Conservation (phyloP, 2,113 vertebrate species). For the Cathartes aura region DNA sequence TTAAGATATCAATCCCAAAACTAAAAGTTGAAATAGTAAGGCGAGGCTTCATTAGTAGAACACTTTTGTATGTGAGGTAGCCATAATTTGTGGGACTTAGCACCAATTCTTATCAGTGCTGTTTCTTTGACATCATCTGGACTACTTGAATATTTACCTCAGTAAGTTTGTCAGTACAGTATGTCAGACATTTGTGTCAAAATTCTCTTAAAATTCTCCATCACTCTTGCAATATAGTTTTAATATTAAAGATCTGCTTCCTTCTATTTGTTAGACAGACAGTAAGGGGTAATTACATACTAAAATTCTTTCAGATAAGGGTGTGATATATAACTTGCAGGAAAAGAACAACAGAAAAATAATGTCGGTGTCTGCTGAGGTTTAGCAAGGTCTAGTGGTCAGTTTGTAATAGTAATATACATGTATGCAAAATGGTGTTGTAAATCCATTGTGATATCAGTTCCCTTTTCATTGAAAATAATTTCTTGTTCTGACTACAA, state of each 20-base stretch:
- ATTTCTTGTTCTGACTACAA: not conserved
- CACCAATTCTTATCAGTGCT: not conserved
- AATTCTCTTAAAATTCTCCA: not conserved
- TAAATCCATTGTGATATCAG: not conserved
- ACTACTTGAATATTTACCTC: not conserved
- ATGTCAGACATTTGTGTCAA: not conserved
- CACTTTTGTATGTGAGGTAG: not conserved
- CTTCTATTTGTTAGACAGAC: not conserved
- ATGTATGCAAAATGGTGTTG: not conserved
- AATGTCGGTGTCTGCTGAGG: not conserved
- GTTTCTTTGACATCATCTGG: not conserved
- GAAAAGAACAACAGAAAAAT: not conserved
- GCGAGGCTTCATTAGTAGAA: not conserved
- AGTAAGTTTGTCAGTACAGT: not conserved
- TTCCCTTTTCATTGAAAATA: not conserved
- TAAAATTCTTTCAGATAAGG: not conserved
- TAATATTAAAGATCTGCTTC: not conserved
- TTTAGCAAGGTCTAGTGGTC: not conserved
- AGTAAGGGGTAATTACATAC: not conserved
- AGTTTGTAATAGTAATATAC: not conserved
- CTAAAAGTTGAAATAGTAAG: not conserved
- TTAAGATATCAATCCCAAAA: not conserved
- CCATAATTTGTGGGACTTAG: not conserved
- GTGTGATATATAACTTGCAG: not conserved
- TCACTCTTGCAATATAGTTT: not conserved